Evolutionary conservation across 1,140 invertebrate species (phyloP).

Genomic region (Lepidurus arcticus): DNA sequence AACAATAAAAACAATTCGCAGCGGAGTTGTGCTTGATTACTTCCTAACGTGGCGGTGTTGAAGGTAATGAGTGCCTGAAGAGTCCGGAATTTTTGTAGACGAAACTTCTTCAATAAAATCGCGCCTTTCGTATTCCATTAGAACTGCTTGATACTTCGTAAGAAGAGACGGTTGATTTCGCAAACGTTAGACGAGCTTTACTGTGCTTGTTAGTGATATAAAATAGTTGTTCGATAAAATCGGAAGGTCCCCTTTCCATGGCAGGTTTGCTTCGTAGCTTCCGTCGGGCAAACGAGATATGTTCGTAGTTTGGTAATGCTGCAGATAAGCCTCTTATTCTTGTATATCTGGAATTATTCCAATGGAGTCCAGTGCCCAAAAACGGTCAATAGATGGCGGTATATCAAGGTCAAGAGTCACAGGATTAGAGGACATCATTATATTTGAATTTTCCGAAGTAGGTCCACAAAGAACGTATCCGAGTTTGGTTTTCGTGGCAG

Average conservation of each 20-base stretch:
- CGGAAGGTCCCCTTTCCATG: slow-evolving; percentile 26
- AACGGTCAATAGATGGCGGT: not conserved
- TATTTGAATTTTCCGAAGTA: not conserved
- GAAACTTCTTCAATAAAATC: slow-evolving; percentile 27
- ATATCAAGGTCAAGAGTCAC: not conserved
- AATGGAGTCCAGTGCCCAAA: slow-evolving; percentile 21
- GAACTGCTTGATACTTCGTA: slow-evolving; percentile 8
- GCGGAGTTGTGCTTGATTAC: not conserved
- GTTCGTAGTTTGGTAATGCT: not conserved
- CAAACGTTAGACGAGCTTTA: not conserved
- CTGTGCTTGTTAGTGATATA: not conserved
- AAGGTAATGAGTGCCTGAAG: not conserved
- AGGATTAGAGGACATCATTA: not conserved
- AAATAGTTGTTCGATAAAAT: slow-evolving; percentile 19
- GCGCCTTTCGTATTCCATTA: slow-evolving; percentile 2
- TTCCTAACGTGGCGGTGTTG: not conserved
- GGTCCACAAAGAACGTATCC: slow-evolving; percentile 27
- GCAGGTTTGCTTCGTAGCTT: slow-evolving; percentile 23
- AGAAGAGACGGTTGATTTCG: not conserved
- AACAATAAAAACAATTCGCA: slow-evolving; percentile 23
- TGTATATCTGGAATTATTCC: slow-evolving; percentile 13
- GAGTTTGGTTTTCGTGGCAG: not conserved
- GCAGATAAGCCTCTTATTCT: not conserved
- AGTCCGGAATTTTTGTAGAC: not conserved
- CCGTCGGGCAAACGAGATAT: slow-evolving; percentile 7